A percentile compares a stretch with the other conserved stretches of the same genome.
phyloP scores from a whole-genome alignment of 2,888 invertebrate genomes.

The Linyphia triangularis region DNA sequence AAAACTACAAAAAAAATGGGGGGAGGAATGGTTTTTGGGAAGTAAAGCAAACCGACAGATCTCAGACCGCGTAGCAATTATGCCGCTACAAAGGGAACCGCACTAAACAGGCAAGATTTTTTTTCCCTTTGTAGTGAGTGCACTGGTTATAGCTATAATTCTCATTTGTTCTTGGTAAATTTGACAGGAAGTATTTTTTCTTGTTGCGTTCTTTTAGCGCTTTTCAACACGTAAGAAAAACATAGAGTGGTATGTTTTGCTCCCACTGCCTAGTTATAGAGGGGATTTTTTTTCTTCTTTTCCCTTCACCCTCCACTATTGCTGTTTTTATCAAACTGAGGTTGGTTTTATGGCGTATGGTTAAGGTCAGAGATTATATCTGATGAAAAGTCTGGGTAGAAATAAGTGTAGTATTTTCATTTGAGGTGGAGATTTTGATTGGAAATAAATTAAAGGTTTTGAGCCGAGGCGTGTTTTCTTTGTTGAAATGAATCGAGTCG shows the following conservation, averaged over 20 bases:
- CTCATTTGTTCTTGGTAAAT: conserved; percentile 70
- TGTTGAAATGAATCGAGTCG: too few relatives aligned
- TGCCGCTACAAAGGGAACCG: conserved; percentile 62
- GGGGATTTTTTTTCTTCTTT: background rate
- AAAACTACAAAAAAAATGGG: conserved; percentile 5
- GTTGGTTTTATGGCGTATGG: conserved; percentile 1
- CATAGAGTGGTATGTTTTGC: conserved; percentile 17
- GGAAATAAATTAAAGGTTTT: background rate
- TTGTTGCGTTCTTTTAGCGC: conserved; percentile 26
- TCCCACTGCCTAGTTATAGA: conserved; percentile 13
- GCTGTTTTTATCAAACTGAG: conserved; percentile 4
- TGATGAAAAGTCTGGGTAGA: background rate
- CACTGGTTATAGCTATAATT: conserved; percentile 56
- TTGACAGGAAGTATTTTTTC: conserved; percentile 69
- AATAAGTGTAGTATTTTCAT: background rate
- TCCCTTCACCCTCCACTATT: background rate
- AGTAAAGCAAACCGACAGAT: conserved; percentile 9
- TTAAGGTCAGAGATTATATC: background rate
- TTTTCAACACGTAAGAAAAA: conserved; percentile 68
- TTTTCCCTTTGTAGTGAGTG: conserved; percentile 1
- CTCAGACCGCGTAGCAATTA: conserved; percentile 65
- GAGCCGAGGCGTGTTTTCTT: too few relatives aligned
- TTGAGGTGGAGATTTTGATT: background rate
- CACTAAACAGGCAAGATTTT: conserved; percentile 54
- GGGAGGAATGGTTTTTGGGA: conserved; percentile 10